Percentiles rank a stretch among this genome's conserved stretches.
Conservation (phyloP, 2,888 invertebrate genomes). For the Camponotus fellah region DNA sequence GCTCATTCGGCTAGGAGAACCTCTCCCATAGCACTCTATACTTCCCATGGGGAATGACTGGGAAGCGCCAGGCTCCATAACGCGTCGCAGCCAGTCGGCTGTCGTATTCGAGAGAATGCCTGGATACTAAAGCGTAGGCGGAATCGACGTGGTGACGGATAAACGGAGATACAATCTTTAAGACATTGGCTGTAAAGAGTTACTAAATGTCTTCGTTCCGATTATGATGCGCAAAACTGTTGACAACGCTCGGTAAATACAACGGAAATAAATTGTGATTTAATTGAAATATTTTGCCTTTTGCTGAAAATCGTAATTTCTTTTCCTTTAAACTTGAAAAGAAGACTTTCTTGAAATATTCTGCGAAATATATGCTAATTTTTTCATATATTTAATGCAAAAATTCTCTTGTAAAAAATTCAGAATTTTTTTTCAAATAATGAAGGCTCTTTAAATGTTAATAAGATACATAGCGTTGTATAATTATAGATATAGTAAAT, state of each 20-base stretch:
- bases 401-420: slow-evolving; percentile 1
- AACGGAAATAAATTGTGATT: slow-evolving; percentile 4
- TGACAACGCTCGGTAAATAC: slow-evolving; percentile 45
- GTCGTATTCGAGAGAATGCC: slow-evolving; percentile 58
- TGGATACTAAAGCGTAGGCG: slow-evolving; percentile 52
- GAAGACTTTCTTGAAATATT: not conserved
- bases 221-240: not conserved
- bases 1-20: slow-evolving; percentile 44
- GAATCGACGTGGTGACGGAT: slow-evolving; percentile 36
- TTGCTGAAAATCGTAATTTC: not conserved
- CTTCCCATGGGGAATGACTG: slow-evolving; percentile 74
- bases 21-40: slow-evolving; percentile 58
- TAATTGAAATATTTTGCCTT: not conserved
- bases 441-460: not conserved
- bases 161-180: slow-evolving; percentile 44
- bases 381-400: not conserved
- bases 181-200: slow-evolving; percentile 18
- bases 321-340: not conserved
- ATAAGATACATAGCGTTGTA: not conserved
- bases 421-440: not conserved
- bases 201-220: slow-evolving; percentile 1
- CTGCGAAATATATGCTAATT: not conserved
- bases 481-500: slow-evolving; percentile 11
- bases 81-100: slow-evolving; percentile 59
- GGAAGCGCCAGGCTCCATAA: slow-evolving; percentile 61